Evolutionary conservation across 1,140 invertebrate species (phyloP), one percentile per base, ranked within the genome.

Genomic region (Drosophila lowei): DNA sequence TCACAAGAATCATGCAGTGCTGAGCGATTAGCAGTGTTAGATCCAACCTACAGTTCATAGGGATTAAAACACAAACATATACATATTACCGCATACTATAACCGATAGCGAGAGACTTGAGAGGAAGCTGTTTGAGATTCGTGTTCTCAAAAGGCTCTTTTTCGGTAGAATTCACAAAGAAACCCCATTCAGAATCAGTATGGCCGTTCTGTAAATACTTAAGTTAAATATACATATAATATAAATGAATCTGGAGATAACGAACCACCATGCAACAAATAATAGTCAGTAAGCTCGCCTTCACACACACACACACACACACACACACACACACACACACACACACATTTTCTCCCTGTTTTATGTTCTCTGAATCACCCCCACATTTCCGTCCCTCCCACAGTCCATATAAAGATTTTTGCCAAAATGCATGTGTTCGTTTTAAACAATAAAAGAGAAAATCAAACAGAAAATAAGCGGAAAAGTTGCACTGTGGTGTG

Each of bases 391-490:
- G 68, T 77, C 59, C 58, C 63, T n/a, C 47, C 72, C 28, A 50
- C 38, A 46, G 5, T 11, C 34, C 55, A 68, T 30, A 54, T 34
- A 62, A 43, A 61, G 21, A 66, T 76, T 86, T 54, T 85, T 86
- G 81, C 81, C 81, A 85, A 85, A 84, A 71, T 86, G 60, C 67
- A 80, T 85, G 81, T 86, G 81, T 86, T 85, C 81, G 81, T 81
- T 86, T 73, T 64, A 78, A 83, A 61, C 48, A 83, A 83, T 53
- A 78, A 78, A 64, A 41, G 56, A 61, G 55, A 44, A 66, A 43
- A 68, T 1, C 1, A 30, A 68, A 77, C 73, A 83, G 4, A 38
- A 13, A 13, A 13, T 38, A 13, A 38, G 4, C 11, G 9, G 1
- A 38, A 38, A 38, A 5, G 11, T 38, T 38, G 11, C 34, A 38